Evolutionary conservation across 2,797 vertebrate species (phyloP).

Genomic region (Paratrypauchen microcephalus): DNA sequence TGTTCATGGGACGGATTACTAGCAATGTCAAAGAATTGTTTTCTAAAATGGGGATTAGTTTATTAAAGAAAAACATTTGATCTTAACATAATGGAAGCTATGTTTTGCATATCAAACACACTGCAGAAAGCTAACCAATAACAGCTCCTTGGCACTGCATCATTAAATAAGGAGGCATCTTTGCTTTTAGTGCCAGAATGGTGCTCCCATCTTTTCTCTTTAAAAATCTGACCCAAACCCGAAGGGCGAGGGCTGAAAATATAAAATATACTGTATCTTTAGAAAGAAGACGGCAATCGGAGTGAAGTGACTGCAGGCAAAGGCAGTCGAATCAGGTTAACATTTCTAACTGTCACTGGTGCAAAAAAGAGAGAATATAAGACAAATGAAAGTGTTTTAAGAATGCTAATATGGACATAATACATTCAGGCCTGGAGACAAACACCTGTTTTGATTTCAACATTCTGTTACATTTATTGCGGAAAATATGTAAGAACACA

Average conservation of each 20-base stretch:
- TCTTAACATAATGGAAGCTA: slow-evolving; percentile 29
- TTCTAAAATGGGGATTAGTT: slow-evolving; percentile 8
- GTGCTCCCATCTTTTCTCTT: slow-evolving; percentile 25
- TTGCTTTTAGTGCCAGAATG: slow-evolving; percentile 6
- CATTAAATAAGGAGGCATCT: slow-evolving; percentile 19
- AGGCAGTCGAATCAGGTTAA: slow-evolving; percentile 32
- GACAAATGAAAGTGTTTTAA: slow-evolving; percentile 63
- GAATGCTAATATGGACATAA: slow-evolving; percentile 23
- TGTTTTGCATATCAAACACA: slow-evolving; percentile 44
- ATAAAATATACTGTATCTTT: neutral
- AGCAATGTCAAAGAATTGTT: neutral
- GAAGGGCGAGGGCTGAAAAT: slow-evolving; percentile 7
- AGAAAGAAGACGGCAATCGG: slow-evolving; percentile 11
- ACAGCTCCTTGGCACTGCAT: slow-evolving; percentile 5
- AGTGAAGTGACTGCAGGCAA: slow-evolving; percentile 29
- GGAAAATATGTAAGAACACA: neutral
- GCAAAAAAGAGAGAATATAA: slow-evolving; percentile 54
- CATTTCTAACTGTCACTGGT: slow-evolving; percentile 16
- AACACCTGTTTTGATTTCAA: slow-evolving; percentile 53
- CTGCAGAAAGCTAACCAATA: neutral
- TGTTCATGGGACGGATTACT: neutral
- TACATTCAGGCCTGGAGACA: slow-evolving; percentile 23
- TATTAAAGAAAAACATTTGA: slow-evolving; percentile 6
- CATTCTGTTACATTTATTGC: slow-evolving; percentile 6
- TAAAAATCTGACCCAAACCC: slow-evolving; percentile 23